Evolutionary conservation across 2,888 invertebrate genomes (phyloP).

Genomic region (Lacanobia wlatinum): DNA sequence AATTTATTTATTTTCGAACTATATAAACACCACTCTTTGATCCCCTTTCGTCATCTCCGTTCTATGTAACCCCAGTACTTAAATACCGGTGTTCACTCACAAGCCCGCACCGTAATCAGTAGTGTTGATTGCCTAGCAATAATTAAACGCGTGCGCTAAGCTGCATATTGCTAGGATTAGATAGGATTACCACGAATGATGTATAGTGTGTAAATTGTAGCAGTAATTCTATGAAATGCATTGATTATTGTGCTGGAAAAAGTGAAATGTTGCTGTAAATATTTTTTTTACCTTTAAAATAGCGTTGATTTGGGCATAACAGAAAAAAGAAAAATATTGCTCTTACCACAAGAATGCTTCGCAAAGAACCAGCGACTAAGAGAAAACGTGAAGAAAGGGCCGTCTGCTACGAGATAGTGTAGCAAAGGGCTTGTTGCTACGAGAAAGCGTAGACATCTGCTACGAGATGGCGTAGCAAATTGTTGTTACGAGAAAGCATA

Average conservation of each 20-base stretch:
- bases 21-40: no score
- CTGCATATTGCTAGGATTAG: constrained; percentile 31
- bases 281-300: background rate
- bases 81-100: constrained; percentile 4
- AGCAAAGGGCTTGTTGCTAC: no score
- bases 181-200: constrained; percentile 19
- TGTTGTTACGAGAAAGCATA: no score
- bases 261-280: background rate
- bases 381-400: no score
- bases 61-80: background rate
- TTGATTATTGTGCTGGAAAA: background rate
- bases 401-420: background rate
- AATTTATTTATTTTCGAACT: no score
- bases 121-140: constrained; percentile 46
- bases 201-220: constrained; percentile 12
- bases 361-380: background rate
- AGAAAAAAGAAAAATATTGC: background rate
- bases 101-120: constrained; percentile 32
- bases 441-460: no score
- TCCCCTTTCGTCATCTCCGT: background rate
- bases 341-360: background rate
- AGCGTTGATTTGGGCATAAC: background rate
- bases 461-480: no score
- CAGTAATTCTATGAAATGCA: background rate
- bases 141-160: constrained; percentile 51